phyloP scores from a whole-genome alignment of 1,140 invertebrate species.

The Spodoptera frugiperda region DNA sequence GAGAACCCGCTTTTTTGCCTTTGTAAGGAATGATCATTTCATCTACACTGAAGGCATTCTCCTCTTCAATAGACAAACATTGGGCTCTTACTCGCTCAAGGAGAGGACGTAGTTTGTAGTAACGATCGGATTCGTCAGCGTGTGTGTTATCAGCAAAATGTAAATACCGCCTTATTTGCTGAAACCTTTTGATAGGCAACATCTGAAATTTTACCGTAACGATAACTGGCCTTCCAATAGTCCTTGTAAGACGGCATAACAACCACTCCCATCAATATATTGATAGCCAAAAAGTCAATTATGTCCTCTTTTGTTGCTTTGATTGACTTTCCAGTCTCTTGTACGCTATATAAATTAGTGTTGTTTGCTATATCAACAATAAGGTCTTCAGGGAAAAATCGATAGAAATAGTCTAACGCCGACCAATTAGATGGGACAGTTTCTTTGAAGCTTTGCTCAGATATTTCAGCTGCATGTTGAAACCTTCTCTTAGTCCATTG shows the following conservation, averaged over 20 bases:
- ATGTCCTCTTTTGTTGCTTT: constrained; percentile 37
- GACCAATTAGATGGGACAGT: constrained; percentile 40
- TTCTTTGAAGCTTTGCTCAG: constrained; percentile 16
- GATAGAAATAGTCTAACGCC: not conserved
- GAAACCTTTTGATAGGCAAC: constrained; percentile 47
- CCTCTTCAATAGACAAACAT: not conserved
- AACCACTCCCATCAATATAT: constrained; percentile 43
- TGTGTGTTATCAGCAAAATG: constrained; percentile 34
- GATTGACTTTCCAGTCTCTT: constrained; percentile 31
- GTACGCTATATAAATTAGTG: constrained; percentile 49
- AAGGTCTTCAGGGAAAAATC: not conserved
- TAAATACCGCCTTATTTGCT: constrained; percentile 46
- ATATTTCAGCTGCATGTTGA: constrained; percentile 2
- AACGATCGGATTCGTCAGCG: not conserved
- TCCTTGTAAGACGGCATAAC: constrained; percentile 48
- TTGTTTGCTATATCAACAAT: not conserved
- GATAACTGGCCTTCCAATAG: constrained; percentile 39
- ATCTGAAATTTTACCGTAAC: constrained; percentile 37
- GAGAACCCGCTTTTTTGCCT: not conserved
- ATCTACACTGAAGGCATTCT: not conserved
- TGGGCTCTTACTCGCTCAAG: too few relatives aligned
- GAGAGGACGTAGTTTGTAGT: too few relatives aligned
- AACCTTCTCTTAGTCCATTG: not conserved
- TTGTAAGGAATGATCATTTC: not conserved
- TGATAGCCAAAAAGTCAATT: constrained; percentile 43